A percentile compares a stretch with the other conserved stretches of the same genome.
Conservation (phyloP, 1,140 invertebrate species). For the Trachymyrmex cornetzi region DNA sequence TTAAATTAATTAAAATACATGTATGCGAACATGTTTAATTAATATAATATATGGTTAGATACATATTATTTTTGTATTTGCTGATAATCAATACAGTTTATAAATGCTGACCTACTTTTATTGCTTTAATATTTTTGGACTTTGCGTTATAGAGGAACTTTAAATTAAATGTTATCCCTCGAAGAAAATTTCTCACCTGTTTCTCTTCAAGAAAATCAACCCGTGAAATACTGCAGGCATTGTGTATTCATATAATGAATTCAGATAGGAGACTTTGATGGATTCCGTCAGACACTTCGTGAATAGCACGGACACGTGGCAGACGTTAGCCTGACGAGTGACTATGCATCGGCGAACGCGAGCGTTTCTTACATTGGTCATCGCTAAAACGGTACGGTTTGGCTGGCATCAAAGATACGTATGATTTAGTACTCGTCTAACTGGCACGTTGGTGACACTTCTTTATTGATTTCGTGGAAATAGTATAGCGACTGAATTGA, state of each 20-base stretch:
- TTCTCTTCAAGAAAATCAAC: constrained; percentile 8
- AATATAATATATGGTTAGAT: background rate
- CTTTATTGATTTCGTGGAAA: constrained; percentile 49
- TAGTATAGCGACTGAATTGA: constrained; percentile 40
- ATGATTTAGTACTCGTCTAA: constrained; percentile 49
- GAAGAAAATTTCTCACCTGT: background rate
- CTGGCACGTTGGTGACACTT: constrained; percentile 25
- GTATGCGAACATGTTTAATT: constrained; percentile 11
- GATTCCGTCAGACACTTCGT: constrained; percentile 37
- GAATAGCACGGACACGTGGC: constrained; percentile 45
- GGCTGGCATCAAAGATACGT: constrained; percentile 11
- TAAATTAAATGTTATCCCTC: background rate
- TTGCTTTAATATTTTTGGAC: background rate
- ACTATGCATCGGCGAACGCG: background rate
- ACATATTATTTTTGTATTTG: background rate
- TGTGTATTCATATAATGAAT: constrained; percentile 26
- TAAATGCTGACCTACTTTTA: background rate
- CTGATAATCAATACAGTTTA: constrained; percentile 8
- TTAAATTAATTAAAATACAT: constrained; percentile 43
- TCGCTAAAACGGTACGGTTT: constrained; percentile 37
- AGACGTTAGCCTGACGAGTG: constrained; percentile 22
- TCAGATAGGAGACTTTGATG: constrained; percentile 20
- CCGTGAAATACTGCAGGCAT: background rate
- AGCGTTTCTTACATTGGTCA: constrained; percentile 20
- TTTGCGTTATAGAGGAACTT: background rate